phyloP scores from a whole-genome alignment of 2,113 vertebrate genomes.

The Rhynchomys soricoides region DNA sequence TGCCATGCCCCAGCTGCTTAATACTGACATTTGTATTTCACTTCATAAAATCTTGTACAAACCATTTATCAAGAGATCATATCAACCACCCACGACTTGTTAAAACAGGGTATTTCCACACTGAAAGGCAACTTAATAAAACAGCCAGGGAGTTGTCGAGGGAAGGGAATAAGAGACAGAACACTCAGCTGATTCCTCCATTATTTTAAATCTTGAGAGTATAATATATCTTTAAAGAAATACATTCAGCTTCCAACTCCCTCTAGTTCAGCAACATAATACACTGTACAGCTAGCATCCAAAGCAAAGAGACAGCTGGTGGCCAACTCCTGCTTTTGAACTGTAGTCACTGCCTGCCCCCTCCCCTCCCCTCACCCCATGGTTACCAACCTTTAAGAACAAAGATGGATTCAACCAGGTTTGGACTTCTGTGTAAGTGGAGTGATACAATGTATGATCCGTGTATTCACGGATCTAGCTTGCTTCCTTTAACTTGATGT shows the following conservation, averaged over 20 bases:
- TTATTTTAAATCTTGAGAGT: conserved; percentile 57
- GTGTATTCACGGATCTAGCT: not conserved
- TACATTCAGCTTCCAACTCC: not conserved
- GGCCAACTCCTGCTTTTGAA: not conserved
- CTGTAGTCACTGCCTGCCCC: not conserved
- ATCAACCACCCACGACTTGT: conserved; percentile 65
- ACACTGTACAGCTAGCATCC: not conserved
- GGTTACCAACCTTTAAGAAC: not conserved
- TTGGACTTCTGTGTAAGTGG: not conserved
- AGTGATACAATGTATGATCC: not conserved
- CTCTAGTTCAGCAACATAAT: not conserved
- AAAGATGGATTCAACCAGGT: not conserved
- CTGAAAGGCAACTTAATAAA: conserved; percentile 53
- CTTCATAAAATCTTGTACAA: conserved; percentile 13
- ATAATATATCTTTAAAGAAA: conserved; percentile 18
- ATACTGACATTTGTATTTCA: conserved; percentile 35
- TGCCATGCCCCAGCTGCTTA: not conserved
- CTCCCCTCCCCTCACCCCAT: not conserved
- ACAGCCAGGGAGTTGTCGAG: conserved; percentile 16
- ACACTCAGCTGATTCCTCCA: conserved; percentile 25
- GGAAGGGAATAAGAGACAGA: conserved; percentile 45
- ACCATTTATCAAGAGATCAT: conserved; percentile 64
- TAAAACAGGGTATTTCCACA: conserved; percentile 71
- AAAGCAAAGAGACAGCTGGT: not conserved
- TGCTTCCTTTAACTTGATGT: not conserved